Percentiles rank a stretch among this genome's conserved stretches.
Evolutionary conservation across 2,797 vertebrate species (phyloP).

Genomic region (Gallinago solitaria): DNA sequence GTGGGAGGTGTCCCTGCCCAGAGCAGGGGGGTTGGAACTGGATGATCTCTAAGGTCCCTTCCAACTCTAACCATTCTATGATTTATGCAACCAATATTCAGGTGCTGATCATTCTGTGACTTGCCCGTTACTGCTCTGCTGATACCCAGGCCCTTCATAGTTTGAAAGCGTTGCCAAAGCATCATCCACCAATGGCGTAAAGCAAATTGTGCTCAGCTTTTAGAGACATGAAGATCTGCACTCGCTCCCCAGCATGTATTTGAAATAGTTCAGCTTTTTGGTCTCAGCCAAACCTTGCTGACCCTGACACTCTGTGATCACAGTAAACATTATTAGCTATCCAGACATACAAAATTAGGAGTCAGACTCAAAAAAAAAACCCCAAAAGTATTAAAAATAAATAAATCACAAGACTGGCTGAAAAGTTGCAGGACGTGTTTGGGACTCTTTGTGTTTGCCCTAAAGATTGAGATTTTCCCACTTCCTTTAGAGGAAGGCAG

Average conservation of each 20-base stretch:
- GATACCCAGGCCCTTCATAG: neutral
- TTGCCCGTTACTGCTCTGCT: neutral
- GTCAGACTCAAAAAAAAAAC: neutral
- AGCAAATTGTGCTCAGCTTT: neutral
- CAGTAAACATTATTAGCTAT: neutral
- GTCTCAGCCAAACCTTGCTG: neutral
- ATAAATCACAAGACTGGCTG: neutral
- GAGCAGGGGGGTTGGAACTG: no score
- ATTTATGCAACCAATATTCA: neutral
- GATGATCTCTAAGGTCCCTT: no score
- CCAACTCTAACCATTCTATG: no score
- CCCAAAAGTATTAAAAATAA: neutral
- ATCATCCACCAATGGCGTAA: neutral
- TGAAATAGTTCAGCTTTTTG: conserved; percentile 49
- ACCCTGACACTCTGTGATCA: neutral
- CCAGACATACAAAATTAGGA: neutral
- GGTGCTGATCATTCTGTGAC: neutral
- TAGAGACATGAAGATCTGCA: neutral
- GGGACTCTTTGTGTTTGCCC: neutral
- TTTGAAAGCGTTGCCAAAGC: neutral
- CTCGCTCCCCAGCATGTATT: neutral
- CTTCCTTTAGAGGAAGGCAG: neutral
- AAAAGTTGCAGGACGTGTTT: neutral
- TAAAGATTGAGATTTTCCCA: neutral
- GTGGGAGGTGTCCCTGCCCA: no score